Evolutionary conservation across 2,888 invertebrate genomes (phyloP).

Genomic region (Gryllus longicercus): DNA sequence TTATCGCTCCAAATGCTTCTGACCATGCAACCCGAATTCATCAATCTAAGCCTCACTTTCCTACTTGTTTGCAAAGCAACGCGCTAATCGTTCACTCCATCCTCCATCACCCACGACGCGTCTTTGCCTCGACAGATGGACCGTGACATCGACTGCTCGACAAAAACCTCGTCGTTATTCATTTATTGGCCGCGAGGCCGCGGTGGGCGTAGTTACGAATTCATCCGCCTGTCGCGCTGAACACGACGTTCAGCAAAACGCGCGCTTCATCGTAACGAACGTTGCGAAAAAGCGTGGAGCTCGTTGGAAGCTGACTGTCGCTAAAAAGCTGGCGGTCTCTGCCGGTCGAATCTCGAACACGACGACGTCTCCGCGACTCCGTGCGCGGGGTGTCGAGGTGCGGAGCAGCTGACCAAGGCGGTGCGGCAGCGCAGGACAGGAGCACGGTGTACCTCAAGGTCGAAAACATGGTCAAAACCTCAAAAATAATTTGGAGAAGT

Average conservation of each 20-base stretch:
- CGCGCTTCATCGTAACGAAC: background rate
- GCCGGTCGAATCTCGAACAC: background rate
- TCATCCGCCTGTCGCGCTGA: background rate
- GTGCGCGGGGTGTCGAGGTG: background rate
- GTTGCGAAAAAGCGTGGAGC: background rate
- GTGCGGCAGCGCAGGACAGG: too few relatives aligned
- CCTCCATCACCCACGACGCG: too few relatives aligned
- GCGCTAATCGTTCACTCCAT: too few relatives aligned
- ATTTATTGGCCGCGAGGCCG: background rate
- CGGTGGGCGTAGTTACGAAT: background rate
- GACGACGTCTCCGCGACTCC: background rate
- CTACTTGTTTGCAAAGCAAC: too few relatives aligned
- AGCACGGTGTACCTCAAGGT: too few relatives aligned
- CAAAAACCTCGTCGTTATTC: background rate
- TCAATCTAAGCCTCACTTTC: too few relatives aligned
- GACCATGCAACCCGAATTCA: too few relatives aligned
- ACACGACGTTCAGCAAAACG: background rate
- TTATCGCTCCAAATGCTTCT: too few relatives aligned
- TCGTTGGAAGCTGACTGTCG: background rate
- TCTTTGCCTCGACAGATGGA: background rate
- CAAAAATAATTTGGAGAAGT: too few relatives aligned
- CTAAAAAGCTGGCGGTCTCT: background rate
- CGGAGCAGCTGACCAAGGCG: background rate
- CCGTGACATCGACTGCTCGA: background rate
- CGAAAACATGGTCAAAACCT: too few relatives aligned